Evolutionary conservation across 2,888 invertebrate species (phyloP).

Genomic region (Drosophila dives): DNA sequence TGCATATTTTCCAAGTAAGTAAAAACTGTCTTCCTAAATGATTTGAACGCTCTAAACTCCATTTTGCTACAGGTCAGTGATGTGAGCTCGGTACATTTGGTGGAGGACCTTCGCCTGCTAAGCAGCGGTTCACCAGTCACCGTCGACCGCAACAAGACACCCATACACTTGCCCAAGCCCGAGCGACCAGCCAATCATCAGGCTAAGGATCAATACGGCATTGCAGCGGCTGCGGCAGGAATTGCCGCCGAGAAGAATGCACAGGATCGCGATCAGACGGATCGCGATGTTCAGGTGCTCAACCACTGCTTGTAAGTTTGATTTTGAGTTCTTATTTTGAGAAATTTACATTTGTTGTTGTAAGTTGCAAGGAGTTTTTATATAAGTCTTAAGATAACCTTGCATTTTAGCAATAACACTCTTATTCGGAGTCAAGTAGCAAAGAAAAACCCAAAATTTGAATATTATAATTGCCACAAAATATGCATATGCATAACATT

Average conservation of each 20-base stretch:
- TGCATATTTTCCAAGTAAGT: slow-evolving; percentile 96
- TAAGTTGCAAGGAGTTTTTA: too few species aligned
- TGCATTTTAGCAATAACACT: background rate
- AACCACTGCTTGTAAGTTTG: slow-evolving; percentile 92
- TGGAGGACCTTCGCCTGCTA: slow-evolving; percentile 91
- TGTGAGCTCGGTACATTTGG: slow-evolving; percentile 92
- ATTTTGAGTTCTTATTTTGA: too few species aligned
- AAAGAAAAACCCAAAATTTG: too few species aligned
- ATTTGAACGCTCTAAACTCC: background rate
- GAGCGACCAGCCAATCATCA: slow-evolving; percentile 61
- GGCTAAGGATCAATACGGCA: slow-evolving; percentile 81
- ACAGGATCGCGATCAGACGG: slow-evolving; percentile 96
- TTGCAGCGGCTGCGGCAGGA: slow-evolving; percentile 83
- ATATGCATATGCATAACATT: background rate
- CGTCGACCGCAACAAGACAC: slow-evolving; percentile 84
- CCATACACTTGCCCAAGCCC: slow-evolving; percentile 66
- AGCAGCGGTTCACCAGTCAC: slow-evolving; percentile 87
- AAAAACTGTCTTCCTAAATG: background rate
- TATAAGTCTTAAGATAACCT: background rate
- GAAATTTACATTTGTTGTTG: background rate
- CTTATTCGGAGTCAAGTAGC: background rate
- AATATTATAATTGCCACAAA: background rate
- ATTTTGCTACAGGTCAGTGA: slow-evolving; percentile 88
- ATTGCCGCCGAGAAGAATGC: slow-evolving; percentile 90
- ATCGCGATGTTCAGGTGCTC: slow-evolving; percentile 96